phyloP scores from a whole-genome alignment of 2,113 vertebrate species.

The Erythrocercus mccallii region DNA sequence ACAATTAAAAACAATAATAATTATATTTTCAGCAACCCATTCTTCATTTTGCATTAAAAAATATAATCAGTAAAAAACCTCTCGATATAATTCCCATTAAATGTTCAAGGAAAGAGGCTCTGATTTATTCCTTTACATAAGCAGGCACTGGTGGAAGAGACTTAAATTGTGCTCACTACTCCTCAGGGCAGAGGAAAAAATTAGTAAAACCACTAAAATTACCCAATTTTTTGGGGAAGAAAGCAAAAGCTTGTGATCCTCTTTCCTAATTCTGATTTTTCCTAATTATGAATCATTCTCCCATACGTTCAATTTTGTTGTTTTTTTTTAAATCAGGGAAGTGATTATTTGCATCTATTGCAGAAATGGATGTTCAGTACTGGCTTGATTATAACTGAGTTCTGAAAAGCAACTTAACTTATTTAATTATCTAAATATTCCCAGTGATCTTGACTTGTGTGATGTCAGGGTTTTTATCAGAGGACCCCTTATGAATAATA shows the following conservation, averaged over 20 bases:
- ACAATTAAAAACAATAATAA: neutral
- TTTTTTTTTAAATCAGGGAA: neutral
- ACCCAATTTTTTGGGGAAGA: neutral
- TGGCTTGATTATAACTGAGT: neutral
- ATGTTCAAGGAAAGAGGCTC: neutral
- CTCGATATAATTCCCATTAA: neutral
- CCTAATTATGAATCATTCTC: neutral
- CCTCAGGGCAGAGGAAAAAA: neutral
- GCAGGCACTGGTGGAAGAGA: neutral
- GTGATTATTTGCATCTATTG: neutral
- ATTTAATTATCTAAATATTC: neutral
- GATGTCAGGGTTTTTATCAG: neutral
- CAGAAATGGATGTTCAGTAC: neutral
- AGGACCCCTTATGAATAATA: neutral
- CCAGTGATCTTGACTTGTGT: neutral
- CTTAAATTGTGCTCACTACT: neutral
- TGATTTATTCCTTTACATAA: neutral
- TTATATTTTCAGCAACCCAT: neutral
- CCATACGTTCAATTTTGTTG: neutral
- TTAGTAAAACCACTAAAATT: neutral
- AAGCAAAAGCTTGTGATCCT: neutral
- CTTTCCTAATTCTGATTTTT: neutral
- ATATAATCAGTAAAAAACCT: neutral
- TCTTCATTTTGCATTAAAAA: neutral
- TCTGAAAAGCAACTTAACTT: neutral